Percentiles rank a stretch among this genome's conserved stretches.
Evolutionary conservation across 2,797 vertebrate genomes (phyloP).

Genomic region (Betta splendens): DNA sequence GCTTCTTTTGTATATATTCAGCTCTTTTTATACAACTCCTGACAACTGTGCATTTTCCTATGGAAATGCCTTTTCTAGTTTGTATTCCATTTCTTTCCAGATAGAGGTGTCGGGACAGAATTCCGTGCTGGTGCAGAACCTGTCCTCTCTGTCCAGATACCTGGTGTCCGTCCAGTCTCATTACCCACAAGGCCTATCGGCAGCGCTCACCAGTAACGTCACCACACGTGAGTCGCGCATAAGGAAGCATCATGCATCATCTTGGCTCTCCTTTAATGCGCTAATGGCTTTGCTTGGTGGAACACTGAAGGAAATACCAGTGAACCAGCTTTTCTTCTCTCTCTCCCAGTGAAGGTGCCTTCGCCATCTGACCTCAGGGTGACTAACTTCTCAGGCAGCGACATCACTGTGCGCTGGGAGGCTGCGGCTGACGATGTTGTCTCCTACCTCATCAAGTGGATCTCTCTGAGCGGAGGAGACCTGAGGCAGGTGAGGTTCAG

Average conservation of each 20-base stretch:
- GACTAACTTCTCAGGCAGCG: slow-evolving; percentile 83
- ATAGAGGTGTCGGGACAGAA: slow-evolving; percentile 84
- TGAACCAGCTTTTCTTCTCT: slow-evolving; percentile 1
- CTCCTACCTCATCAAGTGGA: slow-evolving; percentile 95
- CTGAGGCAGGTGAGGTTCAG: slow-evolving; percentile 85
- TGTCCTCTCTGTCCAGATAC: slow-evolving; percentile 90
- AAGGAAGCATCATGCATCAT: not conserved
- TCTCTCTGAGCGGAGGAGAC: slow-evolving; percentile 85
- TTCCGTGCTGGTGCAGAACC: slow-evolving; percentile 83
- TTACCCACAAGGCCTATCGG: slow-evolving; percentile 83
- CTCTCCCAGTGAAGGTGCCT: slow-evolving; percentile 86
- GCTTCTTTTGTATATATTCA: no score
- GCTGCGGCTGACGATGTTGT: slow-evolving; percentile 86
- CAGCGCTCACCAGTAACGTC: slow-evolving; percentile 82
- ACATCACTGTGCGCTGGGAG: slow-evolving; percentile 87
- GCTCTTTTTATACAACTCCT: no score
- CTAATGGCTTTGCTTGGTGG: not conserved
- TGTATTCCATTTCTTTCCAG: slow-evolving; percentile 65
- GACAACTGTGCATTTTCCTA: no score
- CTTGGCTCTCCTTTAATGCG: not conserved
- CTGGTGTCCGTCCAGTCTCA: slow-evolving; percentile 84
- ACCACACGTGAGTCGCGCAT: slow-evolving; percentile 86
- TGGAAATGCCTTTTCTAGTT: no score
- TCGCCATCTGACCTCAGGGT: slow-evolving; percentile 85
- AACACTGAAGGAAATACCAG: not conserved